Base-by-base conservation (phyloP, 30 jellyfish, hydroid and myxozoan species). In the Phacellophora camtschatica region DNA sequence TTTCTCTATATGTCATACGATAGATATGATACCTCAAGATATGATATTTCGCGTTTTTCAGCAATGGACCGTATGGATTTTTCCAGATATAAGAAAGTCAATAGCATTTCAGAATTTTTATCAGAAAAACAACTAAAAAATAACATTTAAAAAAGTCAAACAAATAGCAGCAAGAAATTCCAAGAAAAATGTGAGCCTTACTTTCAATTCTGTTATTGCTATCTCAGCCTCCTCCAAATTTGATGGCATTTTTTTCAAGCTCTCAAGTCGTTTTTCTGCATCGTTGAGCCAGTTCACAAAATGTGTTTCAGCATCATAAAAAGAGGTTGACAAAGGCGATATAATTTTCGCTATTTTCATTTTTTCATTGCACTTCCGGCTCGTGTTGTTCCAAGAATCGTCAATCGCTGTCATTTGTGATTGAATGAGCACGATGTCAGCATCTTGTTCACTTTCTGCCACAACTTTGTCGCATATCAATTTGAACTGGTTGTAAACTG, bases 301-400 rank as follows among this genome's bases (percentile, higher is more conserved):
- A 1, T 64, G 66, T 32, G 12, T 4, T 8, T 55, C 76, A 16
- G 12, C 59, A 39, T 41, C 69, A n/a, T 54, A 46, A 56, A 56
- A 83, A 15, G n/a, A 16, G 10, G 24, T 13, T 13, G 95, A 78
- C 12, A 82, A 74, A 2, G 23, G 32, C 0, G 64, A 43, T 18
- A 78, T 19, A 5, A 23, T 33, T 30, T 66, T 65, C 19, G 67
- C 41, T 25, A 61, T 45, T 18, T 34, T 34, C 16, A 10, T 39
- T 49, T 69, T 46, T 59, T 59, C 82, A 23, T 50, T 51, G 35
- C 68, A 61, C 24, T 34, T 41, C 28, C 22, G 53, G 30, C 42
- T 24, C 64, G 64, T 23, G 23, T 18, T 62, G 2, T 78, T 63
- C 90, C 90, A 78, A n/a, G 82, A 78, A n/a, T 53, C 43, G 35